A percentile compares a stretch with the other conserved stretches of the same genome.
Conservation (phyloP, 2,888 invertebrate genomes). For the Leptopilina myrica region DNA sequence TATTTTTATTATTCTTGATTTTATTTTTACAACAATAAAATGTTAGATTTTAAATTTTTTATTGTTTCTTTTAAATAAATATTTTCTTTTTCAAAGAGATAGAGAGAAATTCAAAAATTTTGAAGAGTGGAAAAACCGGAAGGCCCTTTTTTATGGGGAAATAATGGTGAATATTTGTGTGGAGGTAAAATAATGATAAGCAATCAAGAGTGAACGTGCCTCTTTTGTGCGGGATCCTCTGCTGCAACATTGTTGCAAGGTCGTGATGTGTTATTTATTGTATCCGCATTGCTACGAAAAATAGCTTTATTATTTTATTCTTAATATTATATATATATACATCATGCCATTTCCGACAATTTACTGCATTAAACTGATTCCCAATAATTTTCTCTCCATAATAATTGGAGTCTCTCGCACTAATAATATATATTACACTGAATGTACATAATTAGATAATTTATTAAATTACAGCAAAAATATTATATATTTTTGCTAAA, state of each 20-base stretch:
- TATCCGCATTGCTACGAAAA: conserved; percentile 10
- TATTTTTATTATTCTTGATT: no score
- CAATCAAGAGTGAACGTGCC: conserved; percentile 32
- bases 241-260: conserved; percentile 31
- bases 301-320: conserved; percentile 12
- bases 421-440: neutral
- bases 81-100: no score
- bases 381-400: neutral
- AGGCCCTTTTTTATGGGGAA: neutral
- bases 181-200: conserved; percentile 4
- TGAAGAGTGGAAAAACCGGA: conserved; percentile 12
- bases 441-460: conserved; percentile 1
- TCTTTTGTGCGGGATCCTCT: neutral
- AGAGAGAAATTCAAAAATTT: neutral
- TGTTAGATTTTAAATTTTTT: no score
- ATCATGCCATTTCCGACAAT: neutral
- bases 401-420: neutral
- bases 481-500: no score
- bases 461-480: conserved; percentile 1
- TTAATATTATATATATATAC: no score
- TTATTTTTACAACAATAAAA: no score
- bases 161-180: neutral
- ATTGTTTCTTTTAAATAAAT: no score
- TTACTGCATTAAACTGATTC: neutral
- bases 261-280: conserved; percentile 11